These are phyloP conservation scores for Lasioglossum baleicum DNA, from an alignment of 1,140 invertebrate genomes.

Conservation along the genomic window DNA sequence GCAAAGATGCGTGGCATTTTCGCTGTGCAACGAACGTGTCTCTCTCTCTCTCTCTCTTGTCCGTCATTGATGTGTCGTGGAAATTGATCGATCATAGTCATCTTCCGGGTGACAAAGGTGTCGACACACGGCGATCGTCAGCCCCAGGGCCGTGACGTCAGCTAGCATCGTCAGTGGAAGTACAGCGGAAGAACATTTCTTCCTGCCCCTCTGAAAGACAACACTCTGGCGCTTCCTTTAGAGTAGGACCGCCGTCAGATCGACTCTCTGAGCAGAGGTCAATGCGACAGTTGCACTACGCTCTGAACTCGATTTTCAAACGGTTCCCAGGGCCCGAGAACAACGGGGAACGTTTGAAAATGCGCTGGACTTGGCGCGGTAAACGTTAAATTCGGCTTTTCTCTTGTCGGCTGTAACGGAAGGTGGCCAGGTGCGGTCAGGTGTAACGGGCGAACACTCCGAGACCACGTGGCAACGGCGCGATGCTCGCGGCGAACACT, in stretches of 20 bases:
- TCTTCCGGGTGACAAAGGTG: slow-evolving; percentile 35
- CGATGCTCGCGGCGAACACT: slow-evolving; percentile 57
- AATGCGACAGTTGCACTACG: too few relatives aligned
- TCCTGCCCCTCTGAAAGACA: background rate
- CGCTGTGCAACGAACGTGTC: background rate
- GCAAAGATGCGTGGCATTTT: background rate
- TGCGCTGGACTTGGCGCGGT: too few relatives aligned
- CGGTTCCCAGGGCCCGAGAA: slow-evolving; percentile 18
- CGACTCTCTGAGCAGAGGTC: too few relatives aligned
- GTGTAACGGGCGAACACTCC: slow-evolving; percentile 5
- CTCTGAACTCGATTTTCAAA: slow-evolving; percentile 1
- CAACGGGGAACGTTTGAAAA: slow-evolving; percentile 36
- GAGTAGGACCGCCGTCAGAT: too few relatives aligned
- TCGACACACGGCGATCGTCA: too few relatives aligned
- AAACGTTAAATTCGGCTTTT: too few relatives aligned
- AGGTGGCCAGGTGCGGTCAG: background rate
- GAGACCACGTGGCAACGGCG: slow-evolving; percentile 19
- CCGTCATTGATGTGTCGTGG: slow-evolving; percentile 13
- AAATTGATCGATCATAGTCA: slow-evolving; percentile 45
- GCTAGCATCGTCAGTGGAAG: slow-evolving; percentile 50
- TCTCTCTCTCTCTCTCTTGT: background rate
- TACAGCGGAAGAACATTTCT: slow-evolving; percentile 1
- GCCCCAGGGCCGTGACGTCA: slow-evolving; percentile 44
- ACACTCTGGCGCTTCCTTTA: too few relatives aligned
- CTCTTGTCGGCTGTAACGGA: slow-evolving; percentile 12